A percentile compares a stretch with the other conserved stretches of the same genome.
phyloP scores from a whole-genome alignment of 2,888 invertebrate genomes.

The Megastigmus dorsalis region DNA sequence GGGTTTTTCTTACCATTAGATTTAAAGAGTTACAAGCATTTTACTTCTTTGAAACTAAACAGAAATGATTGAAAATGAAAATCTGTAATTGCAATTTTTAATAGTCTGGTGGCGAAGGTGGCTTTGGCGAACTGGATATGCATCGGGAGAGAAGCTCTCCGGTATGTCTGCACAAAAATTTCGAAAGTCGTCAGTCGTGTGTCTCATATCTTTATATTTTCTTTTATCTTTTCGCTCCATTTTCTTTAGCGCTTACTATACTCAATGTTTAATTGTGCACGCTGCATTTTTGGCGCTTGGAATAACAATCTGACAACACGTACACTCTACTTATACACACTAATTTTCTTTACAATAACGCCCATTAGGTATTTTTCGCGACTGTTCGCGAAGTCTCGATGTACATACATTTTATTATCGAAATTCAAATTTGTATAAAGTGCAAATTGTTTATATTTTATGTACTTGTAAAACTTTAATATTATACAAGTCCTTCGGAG shows the following conservation, averaged over 20 bases:
- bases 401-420: not conserved
- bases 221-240: not conserved
- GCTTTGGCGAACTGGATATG: constrained; percentile 72
- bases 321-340: constrained; percentile 1
- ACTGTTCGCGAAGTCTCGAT: not conserved
- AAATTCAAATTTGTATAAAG: constrained; percentile 15
- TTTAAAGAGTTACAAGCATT: constrained; percentile 14
- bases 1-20: constrained; percentile 25
- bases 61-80: constrained; percentile 29
- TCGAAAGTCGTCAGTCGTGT: constrained; percentile 53
- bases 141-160: constrained; percentile 72
- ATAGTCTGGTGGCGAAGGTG: constrained; percentile 74
- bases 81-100: constrained; percentile 62
- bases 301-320: constrained; percentile 4
- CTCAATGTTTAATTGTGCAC: not conserved
- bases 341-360: not conserved
- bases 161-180: constrained; percentile 67
- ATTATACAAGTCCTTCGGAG: too few relatives aligned
- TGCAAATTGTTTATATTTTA: too few relatives aligned
- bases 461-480: too few relatives aligned
- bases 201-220: constrained; percentile 33
- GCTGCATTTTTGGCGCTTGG: constrained; percentile 20
- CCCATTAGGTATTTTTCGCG: not conserved
- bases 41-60: not conserved
- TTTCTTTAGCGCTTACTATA: constrained; percentile 20